Evolutionary conservation across 2,797 vertebrate species (phyloP).

Genomic region (Artibeus jamaicensis): DNA sequence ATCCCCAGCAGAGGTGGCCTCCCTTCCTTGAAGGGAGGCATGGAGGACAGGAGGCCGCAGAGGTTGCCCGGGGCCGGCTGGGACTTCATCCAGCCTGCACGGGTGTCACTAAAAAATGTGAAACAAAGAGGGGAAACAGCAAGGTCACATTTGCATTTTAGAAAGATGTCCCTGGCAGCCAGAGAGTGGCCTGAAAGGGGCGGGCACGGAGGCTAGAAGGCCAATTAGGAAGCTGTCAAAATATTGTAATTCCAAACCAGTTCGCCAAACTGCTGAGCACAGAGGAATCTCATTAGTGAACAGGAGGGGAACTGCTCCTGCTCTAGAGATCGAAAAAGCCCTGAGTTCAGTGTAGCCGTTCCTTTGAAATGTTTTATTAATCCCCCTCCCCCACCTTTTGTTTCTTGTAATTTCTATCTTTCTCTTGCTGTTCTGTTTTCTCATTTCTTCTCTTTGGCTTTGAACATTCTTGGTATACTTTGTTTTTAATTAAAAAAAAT

Average conservation of each 20-base stretch:
- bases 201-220: neutral
- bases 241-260: neutral
- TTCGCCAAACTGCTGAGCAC: neutral
- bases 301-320: neutral
- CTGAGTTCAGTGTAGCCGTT: neutral
- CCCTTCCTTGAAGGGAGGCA: neutral
- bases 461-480: neutral
- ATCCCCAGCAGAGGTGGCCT: neutral
- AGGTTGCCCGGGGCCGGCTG: neutral
- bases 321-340: neutral
- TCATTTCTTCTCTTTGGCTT: neutral
- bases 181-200: neutral
- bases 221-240: neutral
- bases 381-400: neutral
- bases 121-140: neutral
- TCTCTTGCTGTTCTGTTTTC: neutral
- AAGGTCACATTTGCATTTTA: neutral
- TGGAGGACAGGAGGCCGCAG: neutral
- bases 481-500: neutral
- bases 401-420: neutral
- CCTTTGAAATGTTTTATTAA: neutral
- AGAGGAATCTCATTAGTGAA: neutral
- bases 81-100: neutral
- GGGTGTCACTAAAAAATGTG: neutral
- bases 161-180: neutral